Conservation (phyloP, 2,113 vertebrate species). For the Austrofundulus limnaeus region DNA sequence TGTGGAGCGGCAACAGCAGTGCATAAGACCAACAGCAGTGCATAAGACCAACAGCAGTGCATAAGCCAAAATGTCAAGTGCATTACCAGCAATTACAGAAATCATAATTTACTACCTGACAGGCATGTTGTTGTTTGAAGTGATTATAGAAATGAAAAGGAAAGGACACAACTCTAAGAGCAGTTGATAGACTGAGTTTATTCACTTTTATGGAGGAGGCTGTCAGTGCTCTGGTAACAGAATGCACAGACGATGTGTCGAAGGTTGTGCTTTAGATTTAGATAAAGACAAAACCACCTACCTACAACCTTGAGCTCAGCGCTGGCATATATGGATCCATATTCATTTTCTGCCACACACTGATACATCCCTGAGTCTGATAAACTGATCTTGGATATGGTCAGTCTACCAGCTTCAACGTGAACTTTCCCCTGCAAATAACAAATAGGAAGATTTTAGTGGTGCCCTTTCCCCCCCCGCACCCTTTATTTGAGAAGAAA, state of each 20-base stretch:
- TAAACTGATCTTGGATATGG: constrained; percentile 80
- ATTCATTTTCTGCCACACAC: constrained; percentile 87
- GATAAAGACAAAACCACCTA: constrained; percentile 68
- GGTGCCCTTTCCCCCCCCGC: fast-evolving
- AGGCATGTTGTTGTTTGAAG: constrained; percentile 39
- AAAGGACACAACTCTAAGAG: too few relatives aligned
- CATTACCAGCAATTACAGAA: constrained; percentile 43
- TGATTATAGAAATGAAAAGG: constrained; percentile 45
- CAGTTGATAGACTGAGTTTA: too few relatives aligned
- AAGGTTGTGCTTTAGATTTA: background rate
- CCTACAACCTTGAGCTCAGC: constrained; percentile 89
- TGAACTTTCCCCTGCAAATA: constrained; percentile 82
- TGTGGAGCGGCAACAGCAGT: constrained; percentile 19
- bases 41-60: constrained; percentile 21
- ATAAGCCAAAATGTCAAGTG: constrained; percentile 53
- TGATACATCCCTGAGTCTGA: constrained; percentile 91
- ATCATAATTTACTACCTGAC: constrained; percentile 27
- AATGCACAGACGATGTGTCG: background rate
- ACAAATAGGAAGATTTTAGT: background rate
- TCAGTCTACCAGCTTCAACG: constrained; percentile 82
- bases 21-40: too few relatives aligned
- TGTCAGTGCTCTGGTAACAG: constrained; percentile 8
- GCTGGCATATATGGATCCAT: constrained; percentile 82
- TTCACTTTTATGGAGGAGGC: background rate
- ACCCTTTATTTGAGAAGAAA: background rate